A percentile compares a stretch with the other conserved stretches of the same genome.
Conservation (phyloP, 2,113 vertebrate species). For the Cairina moschata region DNA sequence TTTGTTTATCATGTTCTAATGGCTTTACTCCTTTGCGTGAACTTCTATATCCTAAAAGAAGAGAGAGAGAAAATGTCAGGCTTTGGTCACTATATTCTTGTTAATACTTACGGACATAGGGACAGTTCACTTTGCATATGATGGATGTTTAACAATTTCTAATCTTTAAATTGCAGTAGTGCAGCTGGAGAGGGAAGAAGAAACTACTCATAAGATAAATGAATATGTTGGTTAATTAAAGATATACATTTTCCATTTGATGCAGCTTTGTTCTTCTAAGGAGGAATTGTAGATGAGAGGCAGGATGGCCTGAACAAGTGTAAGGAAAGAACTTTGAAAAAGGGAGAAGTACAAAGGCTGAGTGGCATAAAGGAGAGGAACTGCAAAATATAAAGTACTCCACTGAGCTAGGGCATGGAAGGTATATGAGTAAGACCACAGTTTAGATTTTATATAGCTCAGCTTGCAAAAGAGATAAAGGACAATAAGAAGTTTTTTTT, state of each 20-base stretch:
- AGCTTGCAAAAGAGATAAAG: no score
- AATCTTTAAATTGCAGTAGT: constrained; percentile 60
- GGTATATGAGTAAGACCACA: no score
- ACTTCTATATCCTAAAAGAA: background rate
- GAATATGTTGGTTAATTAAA: constrained; percentile 68
- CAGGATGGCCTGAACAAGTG: background rate
- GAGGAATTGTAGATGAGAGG: background rate
- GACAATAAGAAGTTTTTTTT: no score
- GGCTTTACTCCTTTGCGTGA: background rate
- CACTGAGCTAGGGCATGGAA: background rate
- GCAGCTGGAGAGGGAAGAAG: constrained; percentile 29
- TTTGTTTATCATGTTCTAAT: background rate
- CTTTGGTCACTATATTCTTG: constrained; percentile 3
- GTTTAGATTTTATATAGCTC: no score
- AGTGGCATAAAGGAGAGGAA: background rate
- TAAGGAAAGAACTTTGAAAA: background rate
- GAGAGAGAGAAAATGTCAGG: background rate
- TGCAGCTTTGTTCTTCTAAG: background rate
- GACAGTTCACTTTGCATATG: constrained; percentile 54
- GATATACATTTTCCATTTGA: constrained; percentile 31
- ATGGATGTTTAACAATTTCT: constrained; percentile 70
- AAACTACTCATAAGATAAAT: constrained; percentile 68
- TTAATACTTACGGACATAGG: constrained; percentile 45
- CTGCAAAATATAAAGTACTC: background rate
- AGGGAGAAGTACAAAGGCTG: background rate